Evolutionary conservation across 2,888 invertebrate species (phyloP), one percentile per base, ranked within the genome.

Genomic region (Drosophila rellima): DNA sequence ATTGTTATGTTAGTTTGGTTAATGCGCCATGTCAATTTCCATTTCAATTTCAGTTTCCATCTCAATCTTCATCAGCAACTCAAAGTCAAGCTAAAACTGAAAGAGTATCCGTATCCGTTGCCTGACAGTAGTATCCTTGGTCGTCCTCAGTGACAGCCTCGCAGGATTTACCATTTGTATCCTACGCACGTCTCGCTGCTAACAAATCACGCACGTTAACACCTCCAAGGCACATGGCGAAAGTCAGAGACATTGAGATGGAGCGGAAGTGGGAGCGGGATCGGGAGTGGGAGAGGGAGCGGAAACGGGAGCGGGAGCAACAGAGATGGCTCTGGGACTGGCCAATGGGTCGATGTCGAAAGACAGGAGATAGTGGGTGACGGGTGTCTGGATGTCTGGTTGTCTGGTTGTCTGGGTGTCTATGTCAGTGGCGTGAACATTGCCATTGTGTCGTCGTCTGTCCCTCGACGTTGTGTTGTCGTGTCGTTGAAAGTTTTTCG

Each of bases 171-270:
- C 20, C 54, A 78, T 78, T 78, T 76, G 77, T 76, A 76, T 56
- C 45, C 78, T 18, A 57, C 55, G 68, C 78, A 78, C 78, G 78
- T 78, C 55, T 18, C 51, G 57, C 51, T 76, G 77, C 77, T 64
- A 78, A 78, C 78, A 78, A 78, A 78, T 78, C 78, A 78, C 80
- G 77, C 80, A 80, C 78, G 80, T 78, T 78, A 80, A 78, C 78
- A 78, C 78, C 78, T 78, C 80, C 77, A 54, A 71, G 80, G 80
- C 80, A 72, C 80, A 75, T 67, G 61, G 68, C 76, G 62, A 65
- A 80, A 76, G 61, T 76, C 76, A 67, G 62, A 51, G 70, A 51
- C 52, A 62, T 23, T 7, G 44, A 50, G 63, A 45, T 15, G 7
- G 45, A 52, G 23, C 10, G 17, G 17, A 0, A 17, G 2, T 26